A percentile compares a stretch with the other conserved stretches of the same genome.
phyloP scores from a whole-genome alignment of 92 coral and sea anemone species.

The Palythoa grandis region DNA sequence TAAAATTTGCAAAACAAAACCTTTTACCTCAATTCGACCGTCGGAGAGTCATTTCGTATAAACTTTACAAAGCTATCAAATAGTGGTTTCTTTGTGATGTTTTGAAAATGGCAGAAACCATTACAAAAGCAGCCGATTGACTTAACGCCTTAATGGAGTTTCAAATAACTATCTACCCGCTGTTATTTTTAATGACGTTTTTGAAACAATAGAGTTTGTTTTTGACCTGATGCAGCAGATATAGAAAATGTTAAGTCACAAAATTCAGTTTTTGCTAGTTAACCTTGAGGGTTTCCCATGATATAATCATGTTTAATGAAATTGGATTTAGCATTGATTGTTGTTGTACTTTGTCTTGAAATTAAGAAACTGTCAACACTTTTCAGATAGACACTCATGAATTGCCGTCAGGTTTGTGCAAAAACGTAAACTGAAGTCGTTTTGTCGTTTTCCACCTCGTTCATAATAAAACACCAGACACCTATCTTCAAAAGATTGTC shows the following conservation, averaged over 20 bases:
- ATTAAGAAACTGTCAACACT: neutral
- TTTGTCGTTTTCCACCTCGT: neutral
- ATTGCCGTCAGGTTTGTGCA: neutral
- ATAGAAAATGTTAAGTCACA: neutral
- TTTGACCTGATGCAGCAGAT: slow-evolving; percentile 16
- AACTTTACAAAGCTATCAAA: neutral
- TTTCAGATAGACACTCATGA: neutral
- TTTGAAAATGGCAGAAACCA: neutral
- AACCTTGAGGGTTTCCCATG: neutral
- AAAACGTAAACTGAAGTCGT: neutral
- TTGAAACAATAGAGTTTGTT: slow-evolving; percentile 2
- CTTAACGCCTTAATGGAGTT: slow-evolving; percentile 17
- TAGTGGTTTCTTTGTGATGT: slow-evolving; percentile 15
- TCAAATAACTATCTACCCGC: slow-evolving; percentile 12
- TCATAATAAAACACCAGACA: neutral
- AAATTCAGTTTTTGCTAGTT: neutral
- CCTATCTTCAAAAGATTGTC: neutral
- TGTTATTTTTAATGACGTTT: slow-evolving; percentile 5
- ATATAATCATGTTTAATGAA: neutral
- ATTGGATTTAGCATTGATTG: neutral
- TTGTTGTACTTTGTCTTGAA: neutral
- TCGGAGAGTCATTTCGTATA: neutral
- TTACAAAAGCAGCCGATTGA: slow-evolving; percentile 15
- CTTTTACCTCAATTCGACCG: neutral
- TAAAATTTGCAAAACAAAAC: neutral